These are phyloP conservation scores for Seira musarum DNA, from an alignment of 2,888 invertebrate species.

Conservation along the genomic window DNA sequence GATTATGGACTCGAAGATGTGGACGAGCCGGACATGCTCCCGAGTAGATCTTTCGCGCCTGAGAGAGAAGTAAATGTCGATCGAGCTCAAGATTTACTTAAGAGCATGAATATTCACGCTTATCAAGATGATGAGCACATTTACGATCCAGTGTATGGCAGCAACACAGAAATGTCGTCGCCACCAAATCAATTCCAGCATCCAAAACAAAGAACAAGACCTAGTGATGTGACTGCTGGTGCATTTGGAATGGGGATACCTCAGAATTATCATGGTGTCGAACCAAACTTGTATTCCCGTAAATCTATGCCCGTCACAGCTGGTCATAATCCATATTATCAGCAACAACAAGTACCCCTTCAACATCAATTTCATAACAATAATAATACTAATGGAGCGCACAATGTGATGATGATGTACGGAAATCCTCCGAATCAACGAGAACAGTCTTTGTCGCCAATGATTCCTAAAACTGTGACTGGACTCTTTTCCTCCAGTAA, in stretches of 20 bases:
- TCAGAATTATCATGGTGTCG: background rate
- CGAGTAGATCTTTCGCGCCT: conserved; percentile 1
- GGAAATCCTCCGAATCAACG: conserved; percentile 21
- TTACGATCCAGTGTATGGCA: conserved; percentile 58
- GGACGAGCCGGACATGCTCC: conserved; percentile 20
- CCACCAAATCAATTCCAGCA: background rate
- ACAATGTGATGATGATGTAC: background rate
- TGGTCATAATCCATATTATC: no score
- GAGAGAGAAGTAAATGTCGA: conserved; percentile 37
- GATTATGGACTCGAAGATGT: conserved; percentile 53
- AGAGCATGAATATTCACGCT: conserved; percentile 1
- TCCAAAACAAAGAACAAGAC: background rate
- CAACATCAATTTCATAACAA: background rate
- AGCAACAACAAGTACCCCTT: background rate
- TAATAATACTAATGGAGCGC: background rate
- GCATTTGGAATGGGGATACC: no score
- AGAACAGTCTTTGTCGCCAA: conserved; percentile 39
- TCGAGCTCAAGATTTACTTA: conserved; percentile 37
- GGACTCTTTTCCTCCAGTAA: conserved; percentile 24
- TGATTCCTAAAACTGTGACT: conserved; percentile 59
- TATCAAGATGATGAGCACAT: conserved; percentile 55
- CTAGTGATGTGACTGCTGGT: background rate
- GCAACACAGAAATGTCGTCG: background rate
- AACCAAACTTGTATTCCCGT: no score
- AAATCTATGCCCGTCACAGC: conserved; percentile 5